Conservation (phyloP, 2,113 vertebrate genomes). For the Tragelaphus scriptus region DNA sequence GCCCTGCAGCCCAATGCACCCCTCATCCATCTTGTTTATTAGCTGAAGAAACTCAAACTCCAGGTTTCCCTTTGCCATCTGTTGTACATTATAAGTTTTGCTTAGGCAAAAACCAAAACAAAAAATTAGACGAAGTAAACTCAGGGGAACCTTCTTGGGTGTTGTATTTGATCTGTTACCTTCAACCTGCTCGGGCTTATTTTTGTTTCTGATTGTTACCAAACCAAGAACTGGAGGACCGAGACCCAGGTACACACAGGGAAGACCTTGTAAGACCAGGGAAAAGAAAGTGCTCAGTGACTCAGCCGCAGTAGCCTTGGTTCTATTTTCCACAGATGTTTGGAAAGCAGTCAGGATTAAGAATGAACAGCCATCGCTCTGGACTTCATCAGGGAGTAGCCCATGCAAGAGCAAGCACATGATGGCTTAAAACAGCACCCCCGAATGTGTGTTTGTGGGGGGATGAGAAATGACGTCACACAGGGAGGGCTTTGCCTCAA, state of each 20-base stretch:
- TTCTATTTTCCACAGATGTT: neutral
- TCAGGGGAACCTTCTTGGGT: neutral
- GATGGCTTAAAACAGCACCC: neutral
- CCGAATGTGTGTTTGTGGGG: neutral
- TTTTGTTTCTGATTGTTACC: neutral
- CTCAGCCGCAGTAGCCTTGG: neutral
- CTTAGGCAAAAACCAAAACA: neutral
- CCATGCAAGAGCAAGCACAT: neutral
- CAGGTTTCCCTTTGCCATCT: neutral
- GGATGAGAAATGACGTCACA: neutral
- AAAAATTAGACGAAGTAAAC: neutral
- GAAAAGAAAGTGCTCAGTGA: neutral
- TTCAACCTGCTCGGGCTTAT: neutral
- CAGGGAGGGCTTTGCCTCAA: neutral
- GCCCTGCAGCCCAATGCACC: rapidly evolving
- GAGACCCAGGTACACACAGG: neutral
- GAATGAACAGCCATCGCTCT: neutral
- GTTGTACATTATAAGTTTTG: neutral
- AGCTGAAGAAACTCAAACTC: neutral
- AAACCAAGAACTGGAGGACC: neutral
- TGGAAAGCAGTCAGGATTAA: neutral
- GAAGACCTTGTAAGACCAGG: neutral
- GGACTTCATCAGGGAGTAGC: neutral
- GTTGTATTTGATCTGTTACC: neutral
- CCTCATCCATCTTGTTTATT: neutral